These are phyloP conservation scores for Sitodiplosis mosellana DNA, from an alignment of 1,140 invertebrate genomes.

Conservation along the genomic window DNA sequence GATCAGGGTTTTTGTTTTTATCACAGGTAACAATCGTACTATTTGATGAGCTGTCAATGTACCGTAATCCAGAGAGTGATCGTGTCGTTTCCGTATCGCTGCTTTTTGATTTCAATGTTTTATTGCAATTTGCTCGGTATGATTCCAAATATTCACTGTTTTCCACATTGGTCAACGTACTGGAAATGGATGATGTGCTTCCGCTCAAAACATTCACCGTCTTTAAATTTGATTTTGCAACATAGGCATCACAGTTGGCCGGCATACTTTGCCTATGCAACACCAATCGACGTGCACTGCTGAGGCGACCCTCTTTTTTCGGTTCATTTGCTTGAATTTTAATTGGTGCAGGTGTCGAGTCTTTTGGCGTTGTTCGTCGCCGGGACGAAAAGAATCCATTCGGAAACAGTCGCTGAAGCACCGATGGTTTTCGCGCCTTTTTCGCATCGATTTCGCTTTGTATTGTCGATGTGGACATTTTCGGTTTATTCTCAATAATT, in stretches of 20 bases:
- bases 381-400: slow-evolving; percentile 16
- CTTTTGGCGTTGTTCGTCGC: slow-evolving; percentile 16
- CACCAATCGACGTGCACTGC: slow-evolving; percentile 12
- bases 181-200: slow-evolving; percentile 7
- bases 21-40: background rate
- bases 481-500: background rate
- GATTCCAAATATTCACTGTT: background rate
- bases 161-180: slow-evolving; percentile 9
- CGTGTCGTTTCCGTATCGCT: too few relatives aligned
- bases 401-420: slow-evolving; percentile 17
- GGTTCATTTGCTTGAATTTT: slow-evolving; percentile 3
- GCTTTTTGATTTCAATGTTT: background rate
- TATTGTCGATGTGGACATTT: background rate
- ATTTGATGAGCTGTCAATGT: background rate
- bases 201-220: slow-evolving; percentile 1
- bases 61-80: background rate
- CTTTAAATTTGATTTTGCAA: too few relatives aligned
- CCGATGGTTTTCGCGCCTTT: slow-evolving; percentile 12
- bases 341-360: slow-evolving; percentile 5
- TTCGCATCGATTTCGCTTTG: slow-evolving; percentile 6
- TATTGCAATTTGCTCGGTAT: background rate
- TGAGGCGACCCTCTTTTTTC: slow-evolving; percentile 3
- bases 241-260: background rate
- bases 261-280: slow-evolving; percentile 12
- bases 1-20: background rate